Conservation (phyloP, 2,113 vertebrate genomes). For the Carettochelys insculpta region DNA sequence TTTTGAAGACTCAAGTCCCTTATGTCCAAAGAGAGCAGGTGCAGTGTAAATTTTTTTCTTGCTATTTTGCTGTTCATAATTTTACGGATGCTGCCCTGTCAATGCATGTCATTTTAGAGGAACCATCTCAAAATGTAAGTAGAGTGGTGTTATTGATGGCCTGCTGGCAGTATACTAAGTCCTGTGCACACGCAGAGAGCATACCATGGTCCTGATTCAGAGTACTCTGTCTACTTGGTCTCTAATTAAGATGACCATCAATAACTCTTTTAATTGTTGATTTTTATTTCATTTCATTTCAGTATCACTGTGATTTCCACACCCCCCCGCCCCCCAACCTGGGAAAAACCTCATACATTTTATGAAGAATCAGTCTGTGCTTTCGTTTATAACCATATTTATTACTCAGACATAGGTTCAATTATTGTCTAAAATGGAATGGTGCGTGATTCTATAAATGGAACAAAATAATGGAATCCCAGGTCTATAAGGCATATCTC, state of each 20-base stretch:
- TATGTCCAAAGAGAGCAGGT: neutral
- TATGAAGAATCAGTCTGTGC: neutral
- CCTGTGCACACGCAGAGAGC: neutral
- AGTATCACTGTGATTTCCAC: neutral
- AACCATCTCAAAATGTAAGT: neutral
- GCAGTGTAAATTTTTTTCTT: neutral
- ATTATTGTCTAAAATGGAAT: neutral
- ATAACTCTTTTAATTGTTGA: neutral
- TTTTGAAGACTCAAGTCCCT: neutral
- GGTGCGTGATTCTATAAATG: neutral
- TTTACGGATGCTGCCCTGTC: neutral
- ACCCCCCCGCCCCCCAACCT: too few relatives aligned
- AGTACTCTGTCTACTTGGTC: neutral
- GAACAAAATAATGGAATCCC: neutral
- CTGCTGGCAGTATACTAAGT: accelerated
- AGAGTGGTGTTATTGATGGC: neutral
- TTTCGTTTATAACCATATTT: neutral
- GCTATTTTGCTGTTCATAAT: neutral
- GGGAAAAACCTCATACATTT: neutral
- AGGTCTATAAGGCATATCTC: neutral
- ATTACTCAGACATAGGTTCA: neutral
- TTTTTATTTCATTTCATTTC: neutral
- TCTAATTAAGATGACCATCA: neutral
- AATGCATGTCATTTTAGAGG: neutral
- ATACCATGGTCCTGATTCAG: neutral